Evolutionary conservation across 35 echinoderm and acorn worm genomes (phyloP), one percentile per base, ranked within the genome.

Genomic region (Acanthaster planci): DNA sequence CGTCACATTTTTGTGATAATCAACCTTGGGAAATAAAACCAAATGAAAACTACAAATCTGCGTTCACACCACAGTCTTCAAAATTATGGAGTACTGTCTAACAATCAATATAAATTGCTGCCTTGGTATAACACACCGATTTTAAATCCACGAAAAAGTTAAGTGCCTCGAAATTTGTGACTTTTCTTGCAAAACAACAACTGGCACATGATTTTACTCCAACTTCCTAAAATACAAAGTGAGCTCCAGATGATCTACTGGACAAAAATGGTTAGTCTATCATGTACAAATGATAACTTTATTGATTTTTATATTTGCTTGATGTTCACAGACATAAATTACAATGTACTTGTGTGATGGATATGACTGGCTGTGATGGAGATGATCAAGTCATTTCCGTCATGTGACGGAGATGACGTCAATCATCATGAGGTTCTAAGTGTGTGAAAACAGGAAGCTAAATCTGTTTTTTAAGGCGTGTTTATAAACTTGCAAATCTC

Each of bases 1-100:
- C 77, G 37, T 78, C 77, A 78, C 77, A 42, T 37, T 78, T 78
- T 78, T 78, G 40, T 15, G 77, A 50, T n/a, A 50, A 78, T 36
- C 36, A 78, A 78, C 77, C 22, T 8, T 78, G 36, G 37, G 37
- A 37, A 40, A 40, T 32, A 47, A 6, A 47, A 78, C 36, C 9
- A 34, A 78, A n/a, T 78, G 31, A 12, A 4, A 2, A 78, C 5
- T 78, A 0, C 4, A 50, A 78, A 38, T 40, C 37, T 10, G 37
- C 18, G 40, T 17, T 40, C 0, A 8, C 8, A n/a, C 5, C 77
- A 0, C 36, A 29, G 0, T 78, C 40, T 3, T 1, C 37, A 78
- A 78, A 40, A 78, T n/a, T 78, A 22, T 50, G 2, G 77, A 78
- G 77, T 78, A 78, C 37, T 15, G 21, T 78, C 37, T 1, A 36